Conservation (phyloP, 2,113 vertebrate species). For the Narcine bancroftii region DNA sequence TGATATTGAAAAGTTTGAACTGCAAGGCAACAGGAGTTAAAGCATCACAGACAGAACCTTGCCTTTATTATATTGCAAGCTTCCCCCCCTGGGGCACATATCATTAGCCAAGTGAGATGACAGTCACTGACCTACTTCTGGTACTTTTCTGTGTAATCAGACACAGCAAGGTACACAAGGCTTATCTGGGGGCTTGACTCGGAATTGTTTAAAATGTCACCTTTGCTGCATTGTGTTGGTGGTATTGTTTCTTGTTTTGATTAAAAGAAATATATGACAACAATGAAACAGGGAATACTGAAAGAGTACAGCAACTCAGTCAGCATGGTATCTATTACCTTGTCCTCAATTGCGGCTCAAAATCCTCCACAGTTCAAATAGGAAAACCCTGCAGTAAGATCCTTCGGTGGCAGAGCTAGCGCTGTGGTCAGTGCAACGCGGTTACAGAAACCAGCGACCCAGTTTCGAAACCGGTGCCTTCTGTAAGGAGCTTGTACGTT, state of each 20-base stretch:
- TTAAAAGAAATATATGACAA: background rate
- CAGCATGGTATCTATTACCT: background rate
- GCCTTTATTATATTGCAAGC: background rate
- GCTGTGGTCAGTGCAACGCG: too few species aligned
- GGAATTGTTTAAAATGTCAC: background rate
- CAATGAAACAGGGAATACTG: background rate
- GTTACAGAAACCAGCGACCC: too few species aligned
- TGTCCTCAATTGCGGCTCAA: too few species aligned
- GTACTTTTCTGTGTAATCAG: background rate
- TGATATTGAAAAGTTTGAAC: background rate
- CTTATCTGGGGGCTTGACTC: background rate
- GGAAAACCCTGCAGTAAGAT: too few species aligned
- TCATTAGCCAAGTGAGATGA: background rate
- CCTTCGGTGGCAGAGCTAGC: too few species aligned
- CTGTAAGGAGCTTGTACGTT: too few species aligned
- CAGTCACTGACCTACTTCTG: background rate
- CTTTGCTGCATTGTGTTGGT: background rate
- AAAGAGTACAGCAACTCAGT: background rate
- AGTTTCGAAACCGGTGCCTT: too few species aligned
- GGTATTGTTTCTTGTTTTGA: background rate
- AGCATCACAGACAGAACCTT: background rate
- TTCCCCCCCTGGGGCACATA: background rate
- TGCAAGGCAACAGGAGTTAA: background rate
- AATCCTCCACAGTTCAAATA: too few species aligned
- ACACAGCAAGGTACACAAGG: background rate